A percentile compares a stretch with the other conserved stretches of the same genome.
phyloP scores from a whole-genome alignment of 1,140 invertebrate species.

The Theocolax elegans region DNA sequence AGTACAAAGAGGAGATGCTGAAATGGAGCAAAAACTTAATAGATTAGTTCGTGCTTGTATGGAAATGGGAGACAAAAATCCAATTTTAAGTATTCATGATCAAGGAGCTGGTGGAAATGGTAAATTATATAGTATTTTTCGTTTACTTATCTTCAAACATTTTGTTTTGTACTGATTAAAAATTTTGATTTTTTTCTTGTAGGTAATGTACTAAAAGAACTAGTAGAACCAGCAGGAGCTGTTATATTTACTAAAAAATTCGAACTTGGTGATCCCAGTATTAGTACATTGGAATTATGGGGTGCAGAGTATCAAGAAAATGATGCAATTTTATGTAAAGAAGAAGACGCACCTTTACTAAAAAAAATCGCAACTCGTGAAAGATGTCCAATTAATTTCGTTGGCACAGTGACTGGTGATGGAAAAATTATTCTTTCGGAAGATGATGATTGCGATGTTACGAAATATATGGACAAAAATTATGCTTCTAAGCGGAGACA shows the following conservation, averaged over 20 bases:
- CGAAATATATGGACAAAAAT: slow-evolving; percentile 57
- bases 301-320: slow-evolving; percentile 99
- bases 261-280: slow-evolving; percentile 92
- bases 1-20: slow-evolving; percentile 96
- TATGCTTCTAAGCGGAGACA: slow-evolving; percentile 57
- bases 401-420: slow-evolving; percentile 90
- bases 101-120: slow-evolving; percentile 98
- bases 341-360: slow-evolving; percentile 74
- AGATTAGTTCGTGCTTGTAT: slow-evolving; percentile 91
- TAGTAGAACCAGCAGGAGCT: slow-evolving; percentile 93
- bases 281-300: slow-evolving; percentile 94
- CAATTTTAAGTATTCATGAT: slow-evolving; percentile 94
- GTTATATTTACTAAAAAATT: slow-evolving; percentile 90
- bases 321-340: slow-evolving; percentile 84
- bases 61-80: slow-evolving; percentile 84
- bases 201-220: slow-evolving; percentile 96
- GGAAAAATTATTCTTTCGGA: slow-evolving; percentile 84
- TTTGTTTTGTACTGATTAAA: not conserved
- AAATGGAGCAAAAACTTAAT: slow-evolving; percentile 99
- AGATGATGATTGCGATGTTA: slow-evolving; percentile 62
- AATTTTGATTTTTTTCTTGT: slow-evolving; percentile 34
- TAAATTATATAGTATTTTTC: no score
- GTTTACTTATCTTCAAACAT: no score
- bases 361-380: slow-evolving; percentile 84
- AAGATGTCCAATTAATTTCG: slow-evolving; percentile 92